Conservation (phyloP, 2,113 vertebrate species). For the Salvelinus namaycush region DNA sequence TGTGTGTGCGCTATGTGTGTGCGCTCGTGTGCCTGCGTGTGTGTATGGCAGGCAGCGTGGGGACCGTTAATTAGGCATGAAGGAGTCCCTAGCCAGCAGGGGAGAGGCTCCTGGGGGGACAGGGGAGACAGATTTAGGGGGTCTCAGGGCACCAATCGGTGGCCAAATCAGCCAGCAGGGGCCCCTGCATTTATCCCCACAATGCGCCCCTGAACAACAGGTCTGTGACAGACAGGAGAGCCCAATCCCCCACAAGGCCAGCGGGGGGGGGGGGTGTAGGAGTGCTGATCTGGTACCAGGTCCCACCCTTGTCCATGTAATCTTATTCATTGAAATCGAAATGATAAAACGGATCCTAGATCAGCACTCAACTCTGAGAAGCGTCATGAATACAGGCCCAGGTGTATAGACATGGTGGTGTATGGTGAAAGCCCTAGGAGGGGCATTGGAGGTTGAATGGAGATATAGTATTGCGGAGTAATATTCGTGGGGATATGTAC, state of each 20-base stretch:
- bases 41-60: slow-evolving; percentile 51
- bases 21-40: slow-evolving; percentile 8
- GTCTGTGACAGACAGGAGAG: slow-evolving; percentile 45
- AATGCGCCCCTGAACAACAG: background rate
- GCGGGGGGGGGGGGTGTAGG: too few species aligned
- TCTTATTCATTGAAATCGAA: too few species aligned
- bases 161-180: slow-evolving; percentile 86
- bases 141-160: slow-evolving; percentile 86
- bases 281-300: background rate
- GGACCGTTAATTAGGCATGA: slow-evolving; percentile 71
- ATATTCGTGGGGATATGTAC: too few species aligned
- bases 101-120: slow-evolving; percentile 35
- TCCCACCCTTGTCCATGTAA: background rate
- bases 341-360: too few species aligned
- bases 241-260: slow-evolving; percentile 41
- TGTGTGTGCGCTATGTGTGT: slow-evolving; percentile 16
- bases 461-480: too few species aligned
- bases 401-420: background rate
- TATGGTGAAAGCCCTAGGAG: background rate
- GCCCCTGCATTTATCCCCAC: slow-evolving; percentile 71
- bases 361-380: too few species aligned
- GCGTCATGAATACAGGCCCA: too few species aligned
- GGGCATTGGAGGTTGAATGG: background rate
- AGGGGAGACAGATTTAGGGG: slow-evolving; percentile 80
- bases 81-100: slow-evolving; percentile 54